These are phyloP conservation scores for Tokudaia muenninki DNA, from an alignment of 2,797 vertebrate genomes.

Conservation along the genomic window DNA sequence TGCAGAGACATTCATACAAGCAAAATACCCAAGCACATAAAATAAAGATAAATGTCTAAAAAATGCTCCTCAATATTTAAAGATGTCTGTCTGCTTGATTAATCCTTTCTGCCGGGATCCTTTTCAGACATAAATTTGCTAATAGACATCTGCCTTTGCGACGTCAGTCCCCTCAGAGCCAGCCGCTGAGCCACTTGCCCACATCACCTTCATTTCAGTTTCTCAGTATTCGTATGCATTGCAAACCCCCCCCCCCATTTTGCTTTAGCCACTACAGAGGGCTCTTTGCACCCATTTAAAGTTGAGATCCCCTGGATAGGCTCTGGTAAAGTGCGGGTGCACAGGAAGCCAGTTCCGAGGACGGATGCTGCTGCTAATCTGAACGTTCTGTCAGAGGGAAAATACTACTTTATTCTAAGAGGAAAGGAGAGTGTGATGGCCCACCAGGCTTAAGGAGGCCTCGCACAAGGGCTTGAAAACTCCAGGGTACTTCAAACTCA, in stretches of 20 bases:
- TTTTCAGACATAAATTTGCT: not conserved
- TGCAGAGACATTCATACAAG: not conserved
- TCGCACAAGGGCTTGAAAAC: conserved; percentile 41
- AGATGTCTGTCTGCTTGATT: not conserved
- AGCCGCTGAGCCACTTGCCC: not conserved
- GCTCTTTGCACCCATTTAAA: conserved; percentile 51
- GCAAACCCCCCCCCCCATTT: conserved; percentile 27
- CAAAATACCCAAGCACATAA: not conserved
- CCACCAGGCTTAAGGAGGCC: conserved; percentile 13
- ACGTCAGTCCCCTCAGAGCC: conserved; percentile 38
- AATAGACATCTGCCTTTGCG: not conserved
- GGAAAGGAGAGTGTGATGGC: not conserved
- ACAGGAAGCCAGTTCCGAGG: conserved; percentile 30
- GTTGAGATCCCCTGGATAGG: conserved; percentile 34
- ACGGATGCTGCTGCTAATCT: not conserved
- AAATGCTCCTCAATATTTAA: not conserved
- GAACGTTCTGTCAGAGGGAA: not conserved
- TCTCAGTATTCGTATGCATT: not conserved
- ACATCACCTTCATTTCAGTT: conserved; percentile 9
- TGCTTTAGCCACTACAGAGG: not conserved
- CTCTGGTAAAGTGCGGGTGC: not conserved
- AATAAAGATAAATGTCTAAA: not conserved
- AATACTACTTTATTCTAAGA: conserved; percentile 44
- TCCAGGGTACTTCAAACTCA: conserved; percentile 20
- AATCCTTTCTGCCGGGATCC: not conserved